phyloP scores from a whole-genome alignment of 2,888 invertebrate species.

The Phengaris arion region DNA sequence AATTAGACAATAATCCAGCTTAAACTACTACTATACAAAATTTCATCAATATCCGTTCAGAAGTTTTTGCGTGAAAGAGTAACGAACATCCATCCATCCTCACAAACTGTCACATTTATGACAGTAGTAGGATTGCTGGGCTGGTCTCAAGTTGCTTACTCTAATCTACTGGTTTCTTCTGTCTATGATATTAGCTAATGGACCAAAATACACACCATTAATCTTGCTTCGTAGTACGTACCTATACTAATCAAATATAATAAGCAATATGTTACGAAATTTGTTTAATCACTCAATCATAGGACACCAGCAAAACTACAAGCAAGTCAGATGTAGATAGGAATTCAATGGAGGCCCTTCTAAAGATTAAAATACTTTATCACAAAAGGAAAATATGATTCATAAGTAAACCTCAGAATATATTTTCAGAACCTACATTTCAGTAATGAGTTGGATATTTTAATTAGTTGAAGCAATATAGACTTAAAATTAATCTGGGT shows the following conservation, averaged over 20 bases:
- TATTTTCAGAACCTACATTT: neutral
- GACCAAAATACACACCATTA: neutral
- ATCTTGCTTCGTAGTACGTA: neutral
- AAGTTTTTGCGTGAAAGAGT: no score
- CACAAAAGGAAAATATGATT: neutral
- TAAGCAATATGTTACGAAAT: neutral
- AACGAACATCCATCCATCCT: no score
- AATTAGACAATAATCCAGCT: no score
- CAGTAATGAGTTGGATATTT: constrained; percentile 21
- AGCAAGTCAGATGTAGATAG: neutral
- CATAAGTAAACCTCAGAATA: neutral
- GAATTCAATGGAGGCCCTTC: neutral
- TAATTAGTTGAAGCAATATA: constrained; percentile 21
- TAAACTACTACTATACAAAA: no score
- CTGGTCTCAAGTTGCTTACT: neutral
- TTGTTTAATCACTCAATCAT: neutral
- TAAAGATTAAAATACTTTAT: neutral
- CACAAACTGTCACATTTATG: neutral
- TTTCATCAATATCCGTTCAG: no score
- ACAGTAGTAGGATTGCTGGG: neutral
- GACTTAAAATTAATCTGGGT: constrained; percentile 19
- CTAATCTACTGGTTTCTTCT: neutral
- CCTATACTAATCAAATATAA: neutral
- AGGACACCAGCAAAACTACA: neutral
- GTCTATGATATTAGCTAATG: neutral